phyloP scores from a whole-genome alignment of 2,888 invertebrate genomes.

The Phyllotreta striolata region DNA sequence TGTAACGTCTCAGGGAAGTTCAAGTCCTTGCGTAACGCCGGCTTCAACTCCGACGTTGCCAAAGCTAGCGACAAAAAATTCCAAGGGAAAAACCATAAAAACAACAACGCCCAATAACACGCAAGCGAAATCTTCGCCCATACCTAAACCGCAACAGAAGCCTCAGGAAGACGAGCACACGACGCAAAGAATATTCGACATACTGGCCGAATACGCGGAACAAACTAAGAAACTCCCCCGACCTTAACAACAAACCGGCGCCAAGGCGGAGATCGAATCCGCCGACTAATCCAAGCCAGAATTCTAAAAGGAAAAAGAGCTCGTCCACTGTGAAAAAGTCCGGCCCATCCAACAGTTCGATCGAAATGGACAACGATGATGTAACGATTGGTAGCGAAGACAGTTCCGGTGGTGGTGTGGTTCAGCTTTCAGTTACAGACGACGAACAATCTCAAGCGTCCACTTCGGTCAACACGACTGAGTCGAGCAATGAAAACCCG shows the following conservation, averaged over 20 bases:
- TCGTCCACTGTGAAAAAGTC: constrained; percentile 67
- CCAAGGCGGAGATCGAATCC: constrained; percentile 78
- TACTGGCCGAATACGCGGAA: constrained; percentile 81
- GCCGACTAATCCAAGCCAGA: constrained; percentile 74
- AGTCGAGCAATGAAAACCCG: constrained; percentile 57
- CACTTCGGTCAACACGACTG: constrained; percentile 55
- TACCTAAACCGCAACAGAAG: constrained; percentile 75
- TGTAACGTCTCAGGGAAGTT: constrained; percentile 67
- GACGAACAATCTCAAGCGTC: constrained; percentile 64
- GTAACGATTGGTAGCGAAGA: constrained; percentile 80
- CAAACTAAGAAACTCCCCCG: constrained; percentile 81
- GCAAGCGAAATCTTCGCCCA: constrained; percentile 69
- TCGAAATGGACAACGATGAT: constrained; percentile 68
- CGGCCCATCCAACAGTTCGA: constrained; percentile 57
- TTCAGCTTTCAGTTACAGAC: constrained; percentile 65
- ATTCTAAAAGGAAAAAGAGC: constrained; percentile 74
- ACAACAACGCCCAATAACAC: constrained; percentile 64
- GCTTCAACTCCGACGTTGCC: constrained; percentile 61
- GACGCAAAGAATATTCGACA: constrained; percentile 80
- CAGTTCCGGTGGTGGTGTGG: constrained; percentile 73
- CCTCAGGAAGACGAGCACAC: constrained; percentile 84
- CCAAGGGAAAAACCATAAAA: constrained; percentile 65
- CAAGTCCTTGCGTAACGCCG: constrained; percentile 67
- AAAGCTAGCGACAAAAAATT: constrained; percentile 51
- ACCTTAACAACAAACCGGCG: constrained; percentile 81